phyloP scores from a whole-genome alignment of 2,888 invertebrate genomes.

The Caprella mutica region DNA sequence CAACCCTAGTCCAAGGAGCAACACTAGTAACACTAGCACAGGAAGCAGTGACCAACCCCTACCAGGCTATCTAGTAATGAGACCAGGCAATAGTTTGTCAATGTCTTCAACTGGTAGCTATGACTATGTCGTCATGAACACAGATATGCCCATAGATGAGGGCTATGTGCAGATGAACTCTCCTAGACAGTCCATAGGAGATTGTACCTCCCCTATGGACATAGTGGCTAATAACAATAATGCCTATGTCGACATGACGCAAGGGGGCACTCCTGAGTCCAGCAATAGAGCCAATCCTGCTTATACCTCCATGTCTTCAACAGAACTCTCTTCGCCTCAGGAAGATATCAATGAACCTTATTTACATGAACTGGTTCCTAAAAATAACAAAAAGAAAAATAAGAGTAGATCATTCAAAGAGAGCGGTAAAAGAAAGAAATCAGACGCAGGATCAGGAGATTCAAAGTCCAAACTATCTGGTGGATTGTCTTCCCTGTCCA shows the following conservation, averaged over 20 bases:
- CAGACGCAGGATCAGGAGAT: slow-evolving; percentile 16
- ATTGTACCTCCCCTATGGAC: slow-evolving; percentile 2
- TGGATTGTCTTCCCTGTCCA: slow-evolving; percentile 23
- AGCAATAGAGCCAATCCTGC: slow-evolving; percentile 11
- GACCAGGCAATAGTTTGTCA: slow-evolving; percentile 16
- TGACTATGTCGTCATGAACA: slow-evolving; percentile 24
- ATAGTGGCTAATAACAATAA: slow-evolving; percentile 15
- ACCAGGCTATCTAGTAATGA: slow-evolving; percentile 27
- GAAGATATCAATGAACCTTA: slow-evolving; percentile 9
- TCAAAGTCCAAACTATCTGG: slow-evolving; percentile 20
- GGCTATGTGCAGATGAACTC: slow-evolving; percentile 1
- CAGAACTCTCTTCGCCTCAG: slow-evolving; percentile 20
- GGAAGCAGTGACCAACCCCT: neutral
- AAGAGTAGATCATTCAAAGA: slow-evolving; percentile 25
- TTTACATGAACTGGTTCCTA: slow-evolving; percentile 12
- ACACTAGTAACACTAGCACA: slow-evolving; percentile 16
- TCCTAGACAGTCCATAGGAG: slow-evolving; percentile 1
- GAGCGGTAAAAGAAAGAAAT: slow-evolving; percentile 26
- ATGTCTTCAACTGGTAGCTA: slow-evolving; percentile 13
- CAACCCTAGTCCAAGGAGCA: slow-evolving; percentile 26
- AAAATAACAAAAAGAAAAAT: slow-evolving; percentile 27
- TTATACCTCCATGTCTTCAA: slow-evolving; percentile 27
- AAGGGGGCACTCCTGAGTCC: slow-evolving; percentile 13
- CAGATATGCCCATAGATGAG: neutral
- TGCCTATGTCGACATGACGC: slow-evolving; percentile 32